Conservation (phyloP, 2,888 invertebrate genomes). For the Elaeidobius kamerunicus region DNA sequence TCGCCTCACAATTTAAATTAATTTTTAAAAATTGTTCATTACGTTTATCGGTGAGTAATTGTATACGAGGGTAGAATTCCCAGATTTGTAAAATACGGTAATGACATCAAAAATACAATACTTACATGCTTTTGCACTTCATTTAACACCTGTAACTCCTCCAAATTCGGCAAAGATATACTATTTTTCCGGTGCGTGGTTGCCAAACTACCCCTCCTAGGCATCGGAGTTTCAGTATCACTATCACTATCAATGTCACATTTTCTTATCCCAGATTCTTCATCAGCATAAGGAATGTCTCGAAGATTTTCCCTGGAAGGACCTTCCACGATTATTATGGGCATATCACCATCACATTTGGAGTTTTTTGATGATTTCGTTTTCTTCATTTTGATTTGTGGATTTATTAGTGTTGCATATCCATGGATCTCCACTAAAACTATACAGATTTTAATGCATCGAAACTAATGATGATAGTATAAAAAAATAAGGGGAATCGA, state of each 20-base stretch:
- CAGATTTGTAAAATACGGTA: no score
- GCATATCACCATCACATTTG: slow-evolving; percentile 32
- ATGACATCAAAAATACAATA: no score
- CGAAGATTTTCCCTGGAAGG: slow-evolving; percentile 33
- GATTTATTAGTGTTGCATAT: neutral
- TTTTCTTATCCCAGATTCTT: neutral
- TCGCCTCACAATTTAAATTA: no score
- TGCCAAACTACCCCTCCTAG: slow-evolving; percentile 18
- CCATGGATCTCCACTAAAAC: neutral
- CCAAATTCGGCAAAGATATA: slow-evolving; percentile 70
- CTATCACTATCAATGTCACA: slow-evolving; percentile 7
- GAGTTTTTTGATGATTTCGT: neutral
- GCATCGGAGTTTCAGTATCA: slow-evolving; percentile 13
- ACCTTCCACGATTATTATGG: slow-evolving; percentile 37
- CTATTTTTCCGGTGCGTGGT: slow-evolving; percentile 61
- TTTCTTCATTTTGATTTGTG: neutral
- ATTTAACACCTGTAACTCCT: slow-evolving; percentile 58
- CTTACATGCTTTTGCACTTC: slow-evolving; percentile 24
- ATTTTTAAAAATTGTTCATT: no score
- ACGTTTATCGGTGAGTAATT: no score
- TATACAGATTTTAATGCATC: neutral
- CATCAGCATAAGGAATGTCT: slow-evolving; percentile 22
- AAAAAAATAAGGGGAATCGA: no score
- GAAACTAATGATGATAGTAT: neutral
- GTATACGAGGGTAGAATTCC: no score